Base-by-base conservation (phyloP, 2,113 vertebrate species). In the Sialia sialis region DNA sequence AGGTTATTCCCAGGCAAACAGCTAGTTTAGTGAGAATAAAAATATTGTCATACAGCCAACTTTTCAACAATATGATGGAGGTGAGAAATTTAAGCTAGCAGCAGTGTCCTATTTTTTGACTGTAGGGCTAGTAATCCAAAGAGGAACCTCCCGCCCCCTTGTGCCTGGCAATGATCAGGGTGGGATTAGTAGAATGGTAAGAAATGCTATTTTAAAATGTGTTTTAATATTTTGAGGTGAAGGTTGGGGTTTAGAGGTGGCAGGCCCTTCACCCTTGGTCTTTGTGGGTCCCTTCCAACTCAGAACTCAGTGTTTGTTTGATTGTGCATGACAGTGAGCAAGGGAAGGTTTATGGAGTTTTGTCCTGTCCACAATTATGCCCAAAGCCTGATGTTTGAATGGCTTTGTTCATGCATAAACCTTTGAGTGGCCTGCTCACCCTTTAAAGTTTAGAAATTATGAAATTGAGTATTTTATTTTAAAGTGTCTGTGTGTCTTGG, bases 361-460 rank as follows among this genome's bases (percentile, higher is more conserved):
- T 81, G 7, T 66, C 51, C n/a, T 41, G 3, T 27, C 27, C 6
- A 10, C 4, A 2, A 9, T 27, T 80, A 19, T 18, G 36, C 21
- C 7, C 15, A 25, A 56, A 60, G 32, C 43, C 34, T 72, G 0
- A 0, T 25, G 48, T 76, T 67, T 43, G 34, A 1, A 0, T 86
- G 19, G 25, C 18, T 62, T 76, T 86, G 38, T 49, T 41, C 8
- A 10, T 10, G 7, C 20, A 9, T 67, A 66, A 44, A 34, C 3
- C 16, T 83, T 67, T 79, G 44, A 64, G 30, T 51, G 36, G 39
- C 20, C 54, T 81, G 30, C 41, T 82, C 7, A 9, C 8, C 21
- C 87, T 43, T 56, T 30, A 39, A 39, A 52, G 63, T 29, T 91
- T 20, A 26, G 73, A 68, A 89, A 63, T 29, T 11, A 51, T 52